phyloP scores from a whole-genome alignment of 2,113 vertebrate species.

The Ariopsis seemanni region DNA sequence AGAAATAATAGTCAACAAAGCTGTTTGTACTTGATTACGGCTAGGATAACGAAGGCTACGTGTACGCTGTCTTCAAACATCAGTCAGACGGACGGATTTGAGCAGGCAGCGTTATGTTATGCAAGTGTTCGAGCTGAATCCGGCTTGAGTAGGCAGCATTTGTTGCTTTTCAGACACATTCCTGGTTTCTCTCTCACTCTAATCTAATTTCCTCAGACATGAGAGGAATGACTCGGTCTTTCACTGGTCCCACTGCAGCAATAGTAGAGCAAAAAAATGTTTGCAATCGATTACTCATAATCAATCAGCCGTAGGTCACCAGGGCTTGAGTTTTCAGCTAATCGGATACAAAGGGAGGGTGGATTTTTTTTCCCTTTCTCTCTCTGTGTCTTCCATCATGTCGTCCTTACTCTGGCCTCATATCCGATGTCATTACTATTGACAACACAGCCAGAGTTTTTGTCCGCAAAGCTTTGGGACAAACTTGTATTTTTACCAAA shows the following conservation, averaged over 20 bases:
- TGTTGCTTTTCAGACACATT: neutral
- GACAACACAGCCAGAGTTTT: neutral
- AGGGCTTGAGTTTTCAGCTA: slow-evolving; percentile 29
- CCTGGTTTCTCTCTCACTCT: neutral
- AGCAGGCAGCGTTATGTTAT: neutral
- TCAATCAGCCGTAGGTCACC: slow-evolving; percentile 52
- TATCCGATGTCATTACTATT: neutral
- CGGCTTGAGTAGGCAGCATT: neutral
- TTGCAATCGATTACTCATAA: slow-evolving; percentile 55
- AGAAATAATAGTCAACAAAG: neutral
- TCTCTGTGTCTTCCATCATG: slow-evolving; percentile 46
- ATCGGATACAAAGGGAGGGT: slow-evolving; percentile 50
- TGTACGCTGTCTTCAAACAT: neutral
- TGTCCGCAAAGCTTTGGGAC: neutral
- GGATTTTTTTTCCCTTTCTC: slow-evolving; percentile 48
- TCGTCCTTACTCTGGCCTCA: slow-evolving; percentile 49
- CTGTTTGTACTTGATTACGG: neutral
- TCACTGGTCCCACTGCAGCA: neutral
- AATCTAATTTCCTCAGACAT: slow-evolving; percentile 23
- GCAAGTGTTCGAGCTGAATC: neutral
- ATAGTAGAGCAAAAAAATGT: slow-evolving; percentile 5
- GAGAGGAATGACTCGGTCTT: slow-evolving; percentile 7
- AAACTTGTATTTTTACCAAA: neutral
- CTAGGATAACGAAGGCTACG: neutral
- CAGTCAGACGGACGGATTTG: neutral